Evolutionary conservation across 2,888 invertebrate genomes (phyloP), one percentile per base, ranked within the genome.

Genomic region (Phengaris arion): DNA sequence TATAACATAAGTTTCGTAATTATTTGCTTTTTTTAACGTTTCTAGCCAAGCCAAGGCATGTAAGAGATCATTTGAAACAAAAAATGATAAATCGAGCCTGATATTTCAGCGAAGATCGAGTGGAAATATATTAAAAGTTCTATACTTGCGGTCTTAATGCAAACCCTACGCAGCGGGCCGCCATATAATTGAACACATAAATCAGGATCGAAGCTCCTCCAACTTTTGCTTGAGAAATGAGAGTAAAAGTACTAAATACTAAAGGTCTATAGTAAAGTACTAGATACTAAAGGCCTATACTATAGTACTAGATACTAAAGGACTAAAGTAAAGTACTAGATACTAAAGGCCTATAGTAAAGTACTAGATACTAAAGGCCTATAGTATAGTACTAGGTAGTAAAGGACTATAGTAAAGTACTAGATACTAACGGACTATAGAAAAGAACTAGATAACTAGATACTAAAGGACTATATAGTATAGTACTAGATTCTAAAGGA

Each of bases 151-250:
- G 68, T 77, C 77, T 77, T 74, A 77, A 79, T 76, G 77, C 77
- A 75, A 77, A 75, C 78, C 80, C 68, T 15, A 79, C 85, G 80
- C 89, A 82, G 85, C 86, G 82, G 87, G 90, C 82, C 83, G 82
- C 82, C 82, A 78, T 83, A 82, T 90, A 89, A 92, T 92, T 91
- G 91, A 87, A 85, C 80, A 82, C 86, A 90, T 92, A 92, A 92
- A 92, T 92, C 92, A 89, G 80, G 86, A 86, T 87, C 86, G 87
- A 87, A 90, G 89, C 88, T 85, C 45, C 64, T 64, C 35, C 64
- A 45, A 64, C 35, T 64, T 64, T 12, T 59, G 10, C 13, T 35
- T 2, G 64, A 64, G 45, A 64, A 64, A 64, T 64, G 64, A 10
- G 35, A 64, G 64, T 52, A 35, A 35, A 55, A 55, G 55, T 35